Base-by-base conservation (phyloP, 2,888 invertebrate genomes). In the Drosophila parthenogenetica region DNA sequence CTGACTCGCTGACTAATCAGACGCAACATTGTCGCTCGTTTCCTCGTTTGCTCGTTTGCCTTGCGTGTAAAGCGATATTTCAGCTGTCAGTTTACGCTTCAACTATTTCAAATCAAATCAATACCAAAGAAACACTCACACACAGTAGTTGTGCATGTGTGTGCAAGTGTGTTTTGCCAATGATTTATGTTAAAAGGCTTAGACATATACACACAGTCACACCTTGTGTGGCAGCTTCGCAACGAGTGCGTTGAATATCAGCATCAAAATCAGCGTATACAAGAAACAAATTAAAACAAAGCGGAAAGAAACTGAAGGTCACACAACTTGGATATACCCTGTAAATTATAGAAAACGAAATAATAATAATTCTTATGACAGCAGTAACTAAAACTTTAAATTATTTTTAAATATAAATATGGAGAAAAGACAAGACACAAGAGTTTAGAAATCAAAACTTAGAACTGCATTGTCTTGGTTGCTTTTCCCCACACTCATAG, bases 21-120 rank as follows among this genome's bases (percentile, higher is more conserved):
- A 79, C 69, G 81, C 69, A 69, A 66, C 76, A 80, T 66, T 71
- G 75, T 69, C 76, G 70, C 35, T 35, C 35, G 13, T 13, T 35
- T 35, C 35, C 69, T 79, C 66, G 61, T 55, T 58, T 70, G 71
- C 50, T 66, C 76, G 72, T 11, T 13, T 63, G 66, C 29, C 29
- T 62, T 65, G 74, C 75, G 81, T 84, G 87, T 84, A 87, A 84
- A 84, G 59, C 81, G 87, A 84, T 87, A 84, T 84, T 84, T 84
- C 84, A 84, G 75, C 87, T 84, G 83, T 87, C 83, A 84, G 69
- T 87, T 84, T 81, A 87, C 84, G 83, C 79, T 79, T 81, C 81
- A 84, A 81, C 83, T 84, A 84, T 87, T 84, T 75, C 77, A 78
- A 84, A 84, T 84, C 83, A 84, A 84, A 84, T 84, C 83, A 87